Evolutionary conservation across 2,113 vertebrate species (phyloP).

Genomic region (Gallinago media): DNA sequence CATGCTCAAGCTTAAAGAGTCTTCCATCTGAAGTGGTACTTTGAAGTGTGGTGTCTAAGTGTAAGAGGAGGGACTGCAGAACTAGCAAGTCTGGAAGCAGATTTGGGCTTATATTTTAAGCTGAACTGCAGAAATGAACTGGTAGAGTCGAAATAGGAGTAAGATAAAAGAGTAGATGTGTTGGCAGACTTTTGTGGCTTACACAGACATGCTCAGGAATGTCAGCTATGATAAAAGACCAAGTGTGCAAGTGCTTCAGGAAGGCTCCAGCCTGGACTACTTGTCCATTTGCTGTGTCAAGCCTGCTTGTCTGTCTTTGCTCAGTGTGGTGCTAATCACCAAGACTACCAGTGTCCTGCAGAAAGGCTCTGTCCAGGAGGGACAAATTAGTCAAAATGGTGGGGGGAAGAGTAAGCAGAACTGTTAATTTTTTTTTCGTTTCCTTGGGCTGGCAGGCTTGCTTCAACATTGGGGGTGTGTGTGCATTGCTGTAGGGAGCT

Average conservation of each 20-base stretch:
- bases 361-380: not conserved
- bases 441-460: not conserved
- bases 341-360: not conserved
- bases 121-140: not conserved
- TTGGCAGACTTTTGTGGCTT: not conserved
- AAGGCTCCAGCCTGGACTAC: not conserved
- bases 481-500: not conserved
- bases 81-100: not conserved
- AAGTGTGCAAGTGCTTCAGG: not conserved
- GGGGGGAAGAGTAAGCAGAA: not conserved
- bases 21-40: not conserved
- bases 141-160: not conserved
- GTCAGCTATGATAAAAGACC: not conserved
- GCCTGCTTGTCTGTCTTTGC: not conserved
- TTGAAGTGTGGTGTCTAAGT: not conserved
- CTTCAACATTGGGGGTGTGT: fast-evolving
- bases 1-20: not conserved
- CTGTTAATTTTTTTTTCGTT: not conserved
- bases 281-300: fast-evolving
- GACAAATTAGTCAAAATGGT: not conserved
- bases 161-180: not conserved
- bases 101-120: not conserved
- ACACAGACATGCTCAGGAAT: not conserved
- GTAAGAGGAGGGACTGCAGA: not conserved
- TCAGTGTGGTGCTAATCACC: not conserved